These are phyloP conservation scores for Astropecten irregularis DNA, from an alignment of 53 echinoderm and acorn worm genomes.

Conservation along the genomic window DNA sequence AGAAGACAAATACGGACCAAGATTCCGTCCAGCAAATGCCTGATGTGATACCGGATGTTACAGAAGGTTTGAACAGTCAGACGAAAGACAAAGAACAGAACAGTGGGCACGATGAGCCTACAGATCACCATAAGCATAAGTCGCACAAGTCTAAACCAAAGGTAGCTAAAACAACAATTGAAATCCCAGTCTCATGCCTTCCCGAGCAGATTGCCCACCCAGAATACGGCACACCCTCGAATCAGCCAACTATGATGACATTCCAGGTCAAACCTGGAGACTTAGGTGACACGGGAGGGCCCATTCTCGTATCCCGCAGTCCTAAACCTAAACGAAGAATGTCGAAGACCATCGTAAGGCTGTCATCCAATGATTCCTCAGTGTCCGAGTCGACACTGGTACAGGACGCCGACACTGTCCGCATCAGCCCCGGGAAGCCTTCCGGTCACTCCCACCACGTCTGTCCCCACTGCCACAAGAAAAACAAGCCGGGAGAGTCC, in stretches of 20 bases:
- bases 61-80: constrained; percentile 7
- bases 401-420: constrained; percentile 10
- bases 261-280: constrained; percentile 71
- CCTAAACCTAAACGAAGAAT: constrained; percentile 47
- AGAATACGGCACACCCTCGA: background rate
- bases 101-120: background rate
- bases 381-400: constrained; percentile 53
- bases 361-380: constrained; percentile 51
- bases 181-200: constrained; percentile 47
- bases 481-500: constrained; percentile 34
- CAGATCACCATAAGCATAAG: constrained; percentile 6
- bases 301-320: constrained; percentile 67
- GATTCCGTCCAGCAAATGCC: constrained; percentile 47
- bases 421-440: background rate
- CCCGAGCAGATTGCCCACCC: constrained; percentile 34
- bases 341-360: constrained; percentile 59
- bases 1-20: constrained; percentile 24
- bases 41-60: constrained; percentile 41
- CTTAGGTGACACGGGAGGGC: constrained; percentile 60
- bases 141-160: constrained; percentile 14
- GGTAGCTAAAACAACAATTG: constrained; percentile 32
- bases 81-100: too few species aligned
- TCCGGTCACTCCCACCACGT: constrained; percentile 31
- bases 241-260: constrained; percentile 65
- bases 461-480: constrained; percentile 64